These are phyloP conservation scores for Agonopterix heracliana DNA, from an alignment of 2,888 invertebrate genomes.

Conservation along the genomic window DNA sequence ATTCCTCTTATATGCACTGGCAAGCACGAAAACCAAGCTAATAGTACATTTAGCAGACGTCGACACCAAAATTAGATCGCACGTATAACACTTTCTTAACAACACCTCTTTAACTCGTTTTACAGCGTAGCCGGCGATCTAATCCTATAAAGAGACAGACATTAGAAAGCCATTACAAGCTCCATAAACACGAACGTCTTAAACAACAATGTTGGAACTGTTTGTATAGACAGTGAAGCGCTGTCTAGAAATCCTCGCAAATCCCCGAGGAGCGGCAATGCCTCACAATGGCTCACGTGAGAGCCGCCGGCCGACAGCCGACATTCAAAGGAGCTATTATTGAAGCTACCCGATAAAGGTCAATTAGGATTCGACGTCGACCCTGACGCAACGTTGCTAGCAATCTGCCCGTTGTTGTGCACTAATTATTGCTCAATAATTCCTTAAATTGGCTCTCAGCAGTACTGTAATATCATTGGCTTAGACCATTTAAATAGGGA, in stretches of 20 bases:
- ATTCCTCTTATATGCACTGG: conserved; percentile 43
- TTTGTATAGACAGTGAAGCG: conserved; percentile 32
- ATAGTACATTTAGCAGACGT: conserved; percentile 10
- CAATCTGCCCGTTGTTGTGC: conserved; percentile 27
- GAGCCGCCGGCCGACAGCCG: conserved; percentile 39
- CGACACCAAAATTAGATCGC: not conserved
- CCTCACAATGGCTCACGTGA: conserved; percentile 51
- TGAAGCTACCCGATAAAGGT: conserved; percentile 53
- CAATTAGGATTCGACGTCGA: conserved; percentile 49
- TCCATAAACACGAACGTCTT: conserved; percentile 27
- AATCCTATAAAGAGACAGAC: conserved; percentile 8
- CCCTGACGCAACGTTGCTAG: conserved; percentile 23
- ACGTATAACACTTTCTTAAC: not conserved
- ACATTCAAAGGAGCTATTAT: conserved; percentile 61
- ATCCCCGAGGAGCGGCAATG: conserved; percentile 55
- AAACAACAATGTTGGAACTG: conserved; percentile 31
- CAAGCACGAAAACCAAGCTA: conserved; percentile 30
- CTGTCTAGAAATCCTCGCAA: conserved; percentile 51
- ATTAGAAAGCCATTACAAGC: conserved; percentile 27
- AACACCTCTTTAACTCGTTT: not conserved
- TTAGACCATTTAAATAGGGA: too few relatives aligned
- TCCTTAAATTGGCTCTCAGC: not conserved
- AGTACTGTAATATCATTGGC: too few relatives aligned
- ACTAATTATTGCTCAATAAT: conserved; percentile 35
- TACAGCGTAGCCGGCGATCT: conserved; percentile 5